Evolutionary conservation across 2,797 vertebrate species (phyloP).

Genomic region (Poecile montanus): DNA sequence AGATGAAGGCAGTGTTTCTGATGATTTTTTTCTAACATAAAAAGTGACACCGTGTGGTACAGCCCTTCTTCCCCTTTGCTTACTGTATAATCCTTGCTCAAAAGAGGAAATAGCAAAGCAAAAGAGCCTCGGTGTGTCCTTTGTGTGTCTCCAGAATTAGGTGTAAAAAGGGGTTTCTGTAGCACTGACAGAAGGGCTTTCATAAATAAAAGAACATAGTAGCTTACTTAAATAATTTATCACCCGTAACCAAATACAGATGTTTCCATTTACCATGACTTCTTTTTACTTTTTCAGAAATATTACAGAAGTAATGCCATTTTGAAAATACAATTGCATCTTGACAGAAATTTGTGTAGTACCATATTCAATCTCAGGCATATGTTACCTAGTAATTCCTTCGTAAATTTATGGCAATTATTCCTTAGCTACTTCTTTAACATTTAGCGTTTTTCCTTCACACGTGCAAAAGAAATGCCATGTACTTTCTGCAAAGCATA

Average conservation of each 20-base stretch:
- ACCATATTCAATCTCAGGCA: neutral
- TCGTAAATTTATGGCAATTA: conserved; percentile 36
- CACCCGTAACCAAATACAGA: neutral
- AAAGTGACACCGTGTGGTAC: neutral
- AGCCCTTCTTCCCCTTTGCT: neutral
- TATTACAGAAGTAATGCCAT: neutral
- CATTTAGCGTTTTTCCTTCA: conserved; percentile 23
- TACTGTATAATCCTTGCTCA: neutral
- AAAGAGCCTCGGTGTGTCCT: neutral
- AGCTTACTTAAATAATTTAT: neutral
- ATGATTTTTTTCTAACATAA: neutral
- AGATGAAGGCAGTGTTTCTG: neutral
- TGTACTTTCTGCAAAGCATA: conserved; percentile 22
- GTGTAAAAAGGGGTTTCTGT: neutral
- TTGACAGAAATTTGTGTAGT: neutral
- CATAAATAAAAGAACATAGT: neutral
- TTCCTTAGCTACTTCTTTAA: conserved; percentile 41
- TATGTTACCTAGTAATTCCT: conserved; percentile 14
- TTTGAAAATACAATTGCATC: neutral
- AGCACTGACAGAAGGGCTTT: neutral
- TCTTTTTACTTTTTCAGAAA: neutral
- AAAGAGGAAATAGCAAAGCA: neutral
- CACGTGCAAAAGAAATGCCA: conserved; percentile 46
- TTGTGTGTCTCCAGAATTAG: neutral
- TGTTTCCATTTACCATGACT: neutral